These are phyloP conservation scores for Corapipo altera DNA, from an alignment of 2,113 vertebrate genomes.

Conservation along the genomic window DNA sequence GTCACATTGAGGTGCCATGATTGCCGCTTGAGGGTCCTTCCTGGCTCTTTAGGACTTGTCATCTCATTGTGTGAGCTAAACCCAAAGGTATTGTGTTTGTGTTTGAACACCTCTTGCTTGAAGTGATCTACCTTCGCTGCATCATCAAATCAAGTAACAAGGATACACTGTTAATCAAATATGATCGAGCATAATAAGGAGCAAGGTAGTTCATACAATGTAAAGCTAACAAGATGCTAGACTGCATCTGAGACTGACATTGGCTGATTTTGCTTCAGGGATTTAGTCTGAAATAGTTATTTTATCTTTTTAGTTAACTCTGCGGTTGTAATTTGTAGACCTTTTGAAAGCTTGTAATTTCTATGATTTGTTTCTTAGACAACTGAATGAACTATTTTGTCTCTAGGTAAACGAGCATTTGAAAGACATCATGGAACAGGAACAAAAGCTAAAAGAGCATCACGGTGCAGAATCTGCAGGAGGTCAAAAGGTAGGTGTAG, in stretches of 20 bases:
- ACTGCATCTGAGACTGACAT: neutral
- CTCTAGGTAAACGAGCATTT: conserved; percentile 92
- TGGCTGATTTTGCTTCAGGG: neutral
- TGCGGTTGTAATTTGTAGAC: neutral
- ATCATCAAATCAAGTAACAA: neutral
- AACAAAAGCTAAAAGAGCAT: conserved; percentile 86
- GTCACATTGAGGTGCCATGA: neutral
- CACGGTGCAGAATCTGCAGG: conserved; percentile 80
- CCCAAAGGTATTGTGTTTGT: neutral
- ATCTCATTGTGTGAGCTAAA: neutral
- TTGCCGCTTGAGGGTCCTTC: neutral
- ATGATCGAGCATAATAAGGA: neutral
- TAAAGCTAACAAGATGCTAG: neutral
- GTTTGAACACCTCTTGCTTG: neutral
- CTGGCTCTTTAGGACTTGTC: neutral
- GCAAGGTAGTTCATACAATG: neutral
- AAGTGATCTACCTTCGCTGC: neutral
- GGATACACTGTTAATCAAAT: neutral
- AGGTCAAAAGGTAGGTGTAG: conserved; percentile 84
- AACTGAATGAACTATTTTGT: neutral
- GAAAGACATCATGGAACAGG: conserved; percentile 89
- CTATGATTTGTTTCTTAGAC: neutral
- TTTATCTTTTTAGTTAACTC: neutral
- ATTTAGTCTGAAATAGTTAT: neutral
- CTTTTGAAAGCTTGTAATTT: neutral